phyloP scores from a whole-genome alignment of 2,888 invertebrate species.

The Torymus auratus region DNA sequence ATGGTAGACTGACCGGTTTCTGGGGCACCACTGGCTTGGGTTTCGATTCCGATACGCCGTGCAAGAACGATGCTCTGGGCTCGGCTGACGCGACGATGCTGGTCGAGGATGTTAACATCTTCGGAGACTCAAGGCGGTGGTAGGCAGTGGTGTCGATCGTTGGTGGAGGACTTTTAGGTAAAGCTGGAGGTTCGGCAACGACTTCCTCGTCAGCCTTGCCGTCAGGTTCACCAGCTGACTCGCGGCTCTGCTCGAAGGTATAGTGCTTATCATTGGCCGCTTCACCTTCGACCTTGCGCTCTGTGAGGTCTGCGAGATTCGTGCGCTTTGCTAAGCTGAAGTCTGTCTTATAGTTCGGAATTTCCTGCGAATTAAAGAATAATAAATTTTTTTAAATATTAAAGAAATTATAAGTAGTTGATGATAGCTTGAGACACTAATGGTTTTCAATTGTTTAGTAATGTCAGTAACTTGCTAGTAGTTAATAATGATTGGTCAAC shows the following conservation, averaged over 20 bases:
- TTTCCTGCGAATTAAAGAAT: neutral
- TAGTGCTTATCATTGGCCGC: constrained; percentile 60
- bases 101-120: neutral
- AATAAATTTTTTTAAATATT: too few relatives aligned
- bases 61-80: constrained; percentile 84
- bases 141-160: constrained; percentile 73
- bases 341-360: constrained; percentile 43
- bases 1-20: constrained; percentile 81
- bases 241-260: constrained; percentile 81
- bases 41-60: constrained; percentile 80
- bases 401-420: too few relatives aligned
- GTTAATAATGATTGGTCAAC: too few relatives aligned
- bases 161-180: constrained; percentile 84
- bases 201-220: constrained; percentile 91
- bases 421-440: too few relatives aligned
- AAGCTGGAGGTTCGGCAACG: constrained; percentile 82
- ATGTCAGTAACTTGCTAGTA: too few relatives aligned
- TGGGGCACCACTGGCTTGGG: constrained; percentile 84
- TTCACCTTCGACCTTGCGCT: constrained; percentile 68
- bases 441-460: too few relatives aligned
- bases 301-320: constrained; percentile 52
- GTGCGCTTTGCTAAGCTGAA: constrained; percentile 39
- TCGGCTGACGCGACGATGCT: constrained; percentile 74
- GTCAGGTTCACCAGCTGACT: constrained; percentile 90
- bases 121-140: neutral